A percentile compares a stretch with the other conserved stretches of the same genome.
phyloP scores from a whole-genome alignment of 2,888 invertebrate species.

The Drosophila testacea region DNA sequence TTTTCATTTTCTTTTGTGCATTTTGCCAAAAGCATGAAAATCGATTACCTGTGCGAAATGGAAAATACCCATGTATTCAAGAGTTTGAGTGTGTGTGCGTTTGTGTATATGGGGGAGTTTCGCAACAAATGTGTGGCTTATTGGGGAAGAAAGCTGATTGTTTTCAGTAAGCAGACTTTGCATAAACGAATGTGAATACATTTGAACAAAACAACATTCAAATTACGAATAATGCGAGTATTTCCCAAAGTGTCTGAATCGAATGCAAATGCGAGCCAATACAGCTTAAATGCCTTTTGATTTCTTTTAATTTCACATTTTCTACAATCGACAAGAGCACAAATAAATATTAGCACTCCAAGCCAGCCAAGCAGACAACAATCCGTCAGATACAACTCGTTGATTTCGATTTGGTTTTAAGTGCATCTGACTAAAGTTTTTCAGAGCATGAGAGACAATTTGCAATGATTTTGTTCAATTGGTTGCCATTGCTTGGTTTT shows the following conservation, averaged over 20 bases:
- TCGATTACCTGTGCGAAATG: slow-evolving; percentile 79
- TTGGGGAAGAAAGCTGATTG: slow-evolving; percentile 67
- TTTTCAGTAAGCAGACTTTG: slow-evolving; percentile 73
- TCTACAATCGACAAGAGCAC: slow-evolving; percentile 36
- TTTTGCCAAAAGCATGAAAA: slow-evolving; percentile 80
- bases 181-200: slow-evolving; percentile 73
- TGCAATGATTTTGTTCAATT: slow-evolving; percentile 71
- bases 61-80: slow-evolving; percentile 53
- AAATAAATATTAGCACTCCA: slow-evolving; percentile 27
- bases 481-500: slow-evolving; percentile 43
- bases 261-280: slow-evolving; percentile 49
- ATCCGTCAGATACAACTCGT: slow-evolving; percentile 54
- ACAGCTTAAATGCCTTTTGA: slow-evolving; percentile 65
- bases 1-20: slow-evolving; percentile 59
- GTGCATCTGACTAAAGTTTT: slow-evolving; percentile 47
- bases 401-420: slow-evolving; percentile 53
- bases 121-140: slow-evolving; percentile 51
- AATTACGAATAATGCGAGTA: slow-evolving; percentile 44
- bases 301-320: slow-evolving; percentile 57
- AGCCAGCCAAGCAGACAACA: slow-evolving; percentile 33
- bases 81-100: slow-evolving; percentile 13
- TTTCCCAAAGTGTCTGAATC: slow-evolving; percentile 21
- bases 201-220: slow-evolving; percentile 54
- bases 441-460: slow-evolving; percentile 59
- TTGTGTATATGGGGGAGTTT: not conserved